Evolutionary conservation across 2,888 invertebrate genomes (phyloP), one percentile per base, ranked within the genome.

Genomic region (Campoletis raptor): DNA sequence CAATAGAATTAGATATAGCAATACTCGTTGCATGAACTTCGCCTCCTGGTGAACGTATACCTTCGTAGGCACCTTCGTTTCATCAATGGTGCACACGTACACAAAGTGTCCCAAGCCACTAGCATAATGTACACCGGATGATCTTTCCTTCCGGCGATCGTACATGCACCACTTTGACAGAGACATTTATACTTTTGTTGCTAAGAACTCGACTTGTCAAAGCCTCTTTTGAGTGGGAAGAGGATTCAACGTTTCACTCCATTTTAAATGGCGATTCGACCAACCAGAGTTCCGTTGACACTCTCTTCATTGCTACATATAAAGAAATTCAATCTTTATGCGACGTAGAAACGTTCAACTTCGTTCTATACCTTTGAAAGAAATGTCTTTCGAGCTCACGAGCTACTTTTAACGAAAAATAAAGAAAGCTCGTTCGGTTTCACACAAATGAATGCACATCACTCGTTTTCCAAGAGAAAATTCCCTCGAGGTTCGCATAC

Each of bases 71-170:
- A 77, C 72, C 81, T 81, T 81, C 30, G 61, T 61, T 85, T 81
- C 85, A 85, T 85, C 85, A 85, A 85, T 85, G 85, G 81, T 81
- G 70, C 72, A 81, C 84, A 70, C 52, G 61, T 73, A 80, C 61
- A 76, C 80, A 30, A 30, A 40, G 40, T 67, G 85, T 66, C 76
- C 21, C 77, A 76, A 64, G 76, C 76, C 57, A n/a, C 30, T 64
- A 64, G 81, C 40, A 77, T 74, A 67, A 76, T 69, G 70, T 72
- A 76, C 80, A 81, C 64, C 76, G 72, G 81, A 85, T 81, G 81
- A 81, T 85, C 85, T 81, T 85, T 72, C 81, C 85, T 85, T 85
- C 85, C 85, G 85, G 85, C 85, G 84, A 81, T 81, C 54, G 40
- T 77, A 77, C 81, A 69, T 74, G 54, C 66, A 40, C 64, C 45